Evolutionary conservation across 2,888 invertebrate species (phyloP), one percentile per base, ranked within the genome.

Genomic region (Masnerella sp.): DNA sequence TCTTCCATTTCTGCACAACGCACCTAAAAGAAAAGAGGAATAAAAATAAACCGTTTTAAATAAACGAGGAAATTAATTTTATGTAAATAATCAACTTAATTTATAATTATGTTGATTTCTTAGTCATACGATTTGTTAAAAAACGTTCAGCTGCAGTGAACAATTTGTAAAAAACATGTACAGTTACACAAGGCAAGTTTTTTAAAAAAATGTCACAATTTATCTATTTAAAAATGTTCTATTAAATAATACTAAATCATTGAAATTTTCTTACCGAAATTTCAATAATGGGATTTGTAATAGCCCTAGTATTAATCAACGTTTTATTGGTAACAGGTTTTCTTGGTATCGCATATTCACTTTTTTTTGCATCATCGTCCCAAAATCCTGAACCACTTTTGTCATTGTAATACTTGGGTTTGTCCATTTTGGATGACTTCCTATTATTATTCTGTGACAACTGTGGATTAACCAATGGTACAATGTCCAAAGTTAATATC

Each of bases 401-500:
- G 12, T 61, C 25, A 0, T 22, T 18, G 2, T 32, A 9, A 14
- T 49, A 32, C 1, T 18, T 25, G 1, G 5, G n/a, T 51, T 74
- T 0, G 14, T 47, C 45, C 5, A 7, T 61, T 25, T 25, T 25
- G 25, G 25, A 25, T 7, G 4, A 7, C 25, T 28, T 2, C 8
- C 4, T 11, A n/a, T 51, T 2, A 15, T 2, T 3, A 47, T 32
- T 9, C 3, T 43, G 20, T 22, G 51, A 9, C 5, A 47, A 7
- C 68, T 45, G 11, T 18, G 83, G 86, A 76, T 86, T 85, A 0
- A 81, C 59, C 30, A 86, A 17, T 0, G 76, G 22, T 4, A 86
- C 9, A 79, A 91, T 90, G 77, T 90, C 89, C 38, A 88, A 88
- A 0, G 90, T 90, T 18, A 94, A 82, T 75, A 92, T 90, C 71